phyloP scores from a whole-genome alignment of 2,888 invertebrate genomes.

The Allygus modestus region DNA sequence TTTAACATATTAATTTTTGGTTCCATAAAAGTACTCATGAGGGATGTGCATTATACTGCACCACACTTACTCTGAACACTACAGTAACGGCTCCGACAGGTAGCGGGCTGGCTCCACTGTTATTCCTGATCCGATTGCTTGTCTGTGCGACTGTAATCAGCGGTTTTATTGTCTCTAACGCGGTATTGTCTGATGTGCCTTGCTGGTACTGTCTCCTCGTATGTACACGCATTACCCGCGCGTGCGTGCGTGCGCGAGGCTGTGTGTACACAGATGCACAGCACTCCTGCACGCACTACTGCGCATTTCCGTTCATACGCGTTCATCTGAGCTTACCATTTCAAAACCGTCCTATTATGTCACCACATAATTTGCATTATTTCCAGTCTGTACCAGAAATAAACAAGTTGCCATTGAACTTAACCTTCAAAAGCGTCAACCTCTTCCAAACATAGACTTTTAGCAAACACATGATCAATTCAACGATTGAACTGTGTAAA shows the following conservation, averaged over 20 bases:
- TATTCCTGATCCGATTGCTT: neutral
- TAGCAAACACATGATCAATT: no score
- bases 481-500: no score
- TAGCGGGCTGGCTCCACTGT: neutral
- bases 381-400: neutral
- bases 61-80: no score
- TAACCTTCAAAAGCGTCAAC: slow-evolving; percentile 21
- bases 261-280: slow-evolving; percentile 39
- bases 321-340: neutral
- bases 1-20: no score
- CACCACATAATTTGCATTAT: neutral
- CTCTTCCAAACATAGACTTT: no score
- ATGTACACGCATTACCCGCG: neutral
- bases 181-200: slow-evolving; percentile 40
- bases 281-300: slow-evolving; percentile 30
- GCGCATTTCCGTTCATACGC: neutral
- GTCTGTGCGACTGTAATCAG: slow-evolving; percentile 13
- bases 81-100: no score
- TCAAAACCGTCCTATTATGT: neutral
- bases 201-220: neutral
- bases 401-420: slow-evolving; percentile 17
- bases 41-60: no score
- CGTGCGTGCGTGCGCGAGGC: slow-evolving; percentile 1
- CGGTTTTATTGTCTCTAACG: slow-evolving; percentile 31
- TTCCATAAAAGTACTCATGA: no score